Evolutionary conservation across 2,113 vertebrate genomes (phyloP).

Genomic region (Tupaia tana): DNA sequence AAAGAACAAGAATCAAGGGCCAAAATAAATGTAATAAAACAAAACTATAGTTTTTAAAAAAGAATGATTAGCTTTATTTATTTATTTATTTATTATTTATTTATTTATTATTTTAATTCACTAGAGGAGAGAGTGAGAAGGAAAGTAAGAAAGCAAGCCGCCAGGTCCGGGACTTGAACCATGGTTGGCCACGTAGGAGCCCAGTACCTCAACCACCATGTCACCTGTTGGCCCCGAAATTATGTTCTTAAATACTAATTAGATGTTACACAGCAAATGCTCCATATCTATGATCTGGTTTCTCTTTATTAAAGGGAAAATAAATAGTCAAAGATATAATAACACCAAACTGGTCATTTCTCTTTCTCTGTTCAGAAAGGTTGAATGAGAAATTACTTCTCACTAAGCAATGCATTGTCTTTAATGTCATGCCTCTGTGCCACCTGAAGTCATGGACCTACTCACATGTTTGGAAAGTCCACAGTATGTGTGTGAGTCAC

Average conservation of each 20-base stretch:
- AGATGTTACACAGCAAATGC: background rate
- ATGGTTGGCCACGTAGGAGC: too few relatives aligned
- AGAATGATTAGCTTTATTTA: too few relatives aligned
- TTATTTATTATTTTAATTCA: too few relatives aligned
- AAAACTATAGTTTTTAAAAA: background rate
- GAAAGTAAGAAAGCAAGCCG: too few relatives aligned
- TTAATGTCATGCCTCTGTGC: background rate
- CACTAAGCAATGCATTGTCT: background rate
- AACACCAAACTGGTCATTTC: background rate
- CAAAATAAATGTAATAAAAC: background rate
- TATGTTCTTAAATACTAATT: background rate
- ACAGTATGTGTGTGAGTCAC: background rate
- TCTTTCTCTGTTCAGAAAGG: background rate
- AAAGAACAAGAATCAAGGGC: background rate
- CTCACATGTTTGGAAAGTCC: background rate
- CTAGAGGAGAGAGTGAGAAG: too few relatives aligned
- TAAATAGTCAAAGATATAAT: background rate
- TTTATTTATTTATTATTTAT: too few relatives aligned
- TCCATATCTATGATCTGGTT: background rate
- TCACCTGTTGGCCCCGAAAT: too few relatives aligned
- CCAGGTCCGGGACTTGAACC: too few relatives aligned
- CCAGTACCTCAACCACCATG: too few relatives aligned
- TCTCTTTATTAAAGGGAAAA: conserved; percentile 4
- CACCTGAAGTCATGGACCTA: background rate
- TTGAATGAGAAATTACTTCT: background rate